phyloP scores from a whole-genome alignment of 2,888 invertebrate genomes.

The Dolomedes plantarius region DNA sequence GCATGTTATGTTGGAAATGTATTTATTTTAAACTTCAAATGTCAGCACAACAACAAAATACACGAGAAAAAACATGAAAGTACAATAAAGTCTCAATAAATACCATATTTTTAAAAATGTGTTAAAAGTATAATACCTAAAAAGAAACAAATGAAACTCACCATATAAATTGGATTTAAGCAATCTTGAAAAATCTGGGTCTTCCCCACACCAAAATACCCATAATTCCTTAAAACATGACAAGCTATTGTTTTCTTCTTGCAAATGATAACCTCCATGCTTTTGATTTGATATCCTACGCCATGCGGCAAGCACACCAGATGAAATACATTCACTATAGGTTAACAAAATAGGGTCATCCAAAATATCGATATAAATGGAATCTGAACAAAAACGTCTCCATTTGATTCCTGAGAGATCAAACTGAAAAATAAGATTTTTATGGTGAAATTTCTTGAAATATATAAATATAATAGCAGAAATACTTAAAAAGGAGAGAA shows the following conservation, averaged over 20 bases:
- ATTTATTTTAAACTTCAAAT: too few species aligned
- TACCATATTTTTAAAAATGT: too few species aligned
- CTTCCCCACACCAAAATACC: constrained; percentile 99
- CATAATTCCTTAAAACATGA: constrained; percentile 90
- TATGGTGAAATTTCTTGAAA: too few species aligned
- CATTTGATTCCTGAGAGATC: constrained; percentile 99
- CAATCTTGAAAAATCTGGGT: constrained; percentile 90
- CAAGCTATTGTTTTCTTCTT: constrained; percentile 30
- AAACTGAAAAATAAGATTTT: constrained; percentile 83
- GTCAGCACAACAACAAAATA: too few species aligned
- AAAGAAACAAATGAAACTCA: too few species aligned
- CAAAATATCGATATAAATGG: constrained; percentile 81
- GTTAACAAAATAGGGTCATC: constrained; percentile 93
- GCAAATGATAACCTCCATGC: constrained; percentile 82
- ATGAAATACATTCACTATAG: constrained; percentile 89
- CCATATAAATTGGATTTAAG: constrained; percentile 91
- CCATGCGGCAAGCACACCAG: constrained; percentile 98
- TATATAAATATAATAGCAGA: too few species aligned
- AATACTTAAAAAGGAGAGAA: too few species aligned
- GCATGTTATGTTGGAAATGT: too few species aligned
- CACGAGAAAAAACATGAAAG: too few species aligned
- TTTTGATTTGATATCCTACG: constrained; percentile 87
- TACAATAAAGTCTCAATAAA: too few species aligned
- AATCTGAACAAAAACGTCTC: constrained; percentile 94
- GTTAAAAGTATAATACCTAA: too few species aligned